Evolutionary conservation across 1,140 invertebrate genomes (phyloP).

Genomic region (Phenacoccus solenopsis): DNA sequence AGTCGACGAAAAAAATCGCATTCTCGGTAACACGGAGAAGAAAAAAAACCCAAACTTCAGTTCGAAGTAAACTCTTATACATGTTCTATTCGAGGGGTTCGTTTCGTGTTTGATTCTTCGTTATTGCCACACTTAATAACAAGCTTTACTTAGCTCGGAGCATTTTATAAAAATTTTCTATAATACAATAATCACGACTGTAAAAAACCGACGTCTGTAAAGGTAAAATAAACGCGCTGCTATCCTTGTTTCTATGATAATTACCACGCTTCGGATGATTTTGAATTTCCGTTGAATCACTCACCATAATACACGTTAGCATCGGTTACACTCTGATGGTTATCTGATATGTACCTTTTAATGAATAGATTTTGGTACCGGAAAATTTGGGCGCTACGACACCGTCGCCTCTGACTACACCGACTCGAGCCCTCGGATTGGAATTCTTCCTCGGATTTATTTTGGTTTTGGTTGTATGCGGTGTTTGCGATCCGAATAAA

Average conservation of each 20-base stretch:
- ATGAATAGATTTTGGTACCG: conserved; percentile 32
- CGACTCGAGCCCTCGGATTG: conserved; percentile 67
- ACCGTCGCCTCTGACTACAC: conserved; percentile 42
- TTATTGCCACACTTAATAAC: background rate
- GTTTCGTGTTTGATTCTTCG: no score
- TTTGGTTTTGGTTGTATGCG: conserved; percentile 75
- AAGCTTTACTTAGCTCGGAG: background rate
- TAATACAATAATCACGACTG: background rate
- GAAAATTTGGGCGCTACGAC: conserved; percentile 46
- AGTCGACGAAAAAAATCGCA: no score
- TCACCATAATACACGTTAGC: no score
- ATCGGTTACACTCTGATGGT: background rate
- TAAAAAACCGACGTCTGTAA: no score
- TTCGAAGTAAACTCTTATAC: no score
- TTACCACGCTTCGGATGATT: no score
- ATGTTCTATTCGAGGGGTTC: no score
- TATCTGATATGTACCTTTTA: conserved; percentile 30
- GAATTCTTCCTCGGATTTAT: conserved; percentile 85
- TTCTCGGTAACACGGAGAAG: no score
- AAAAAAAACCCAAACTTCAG: no score
- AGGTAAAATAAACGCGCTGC: background rate
- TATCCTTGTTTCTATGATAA: background rate
- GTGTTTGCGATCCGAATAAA: conserved; percentile 60
- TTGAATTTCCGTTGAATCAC: background rate
- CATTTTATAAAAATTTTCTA: background rate